phyloP scores from a whole-genome alignment of 1,140 invertebrate species.

The Teleopsis dalmanni region DNA sequence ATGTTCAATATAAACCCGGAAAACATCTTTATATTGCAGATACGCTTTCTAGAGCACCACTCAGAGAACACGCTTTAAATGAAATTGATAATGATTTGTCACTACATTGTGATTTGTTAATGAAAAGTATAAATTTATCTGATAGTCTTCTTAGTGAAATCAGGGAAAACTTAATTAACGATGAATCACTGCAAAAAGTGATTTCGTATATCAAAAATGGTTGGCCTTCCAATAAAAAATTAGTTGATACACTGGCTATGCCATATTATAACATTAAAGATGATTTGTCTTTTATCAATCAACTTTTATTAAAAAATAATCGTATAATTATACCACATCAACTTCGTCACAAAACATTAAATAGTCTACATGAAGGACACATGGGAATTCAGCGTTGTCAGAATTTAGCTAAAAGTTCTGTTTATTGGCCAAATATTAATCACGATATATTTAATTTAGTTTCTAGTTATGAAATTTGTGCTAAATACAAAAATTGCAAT shows the following conservation, averaged over 20 bases:
- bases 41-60: slow-evolving; percentile 16
- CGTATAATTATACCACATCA: slow-evolving; percentile 42
- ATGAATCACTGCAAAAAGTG: slow-evolving; percentile 23
- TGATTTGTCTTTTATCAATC: slow-evolving; percentile 31
- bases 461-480: too few species aligned
- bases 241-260: slow-evolving; percentile 19
- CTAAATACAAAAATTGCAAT: too few species aligned
- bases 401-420: too few species aligned
- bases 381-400: too few species aligned
- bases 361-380: too few species aligned
- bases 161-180: slow-evolving; percentile 14
- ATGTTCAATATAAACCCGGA: slow-evolving; percentile 40
- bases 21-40: slow-evolving; percentile 45
- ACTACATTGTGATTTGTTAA: slow-evolving; percentile 14
- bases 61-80: not conserved
- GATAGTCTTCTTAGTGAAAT: slow-evolving; percentile 22
- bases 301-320: slow-evolving; percentile 32
- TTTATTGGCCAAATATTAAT: too few species aligned
- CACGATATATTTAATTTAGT: too few species aligned
- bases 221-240: slow-evolving; percentile 38
- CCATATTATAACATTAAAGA: slow-evolving; percentile 29
- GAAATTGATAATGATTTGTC: slow-evolving; percentile 31
- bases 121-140: slow-evolving; percentile 19
- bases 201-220: slow-evolving; percentile 26
- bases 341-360: too few species aligned